Percentiles rank a stretch among this genome's conserved stretches.
These are phyloP conservation scores for Columba guinea DNA, from an alignment of 2,797 vertebrate genomes.

Conservation along the genomic window DNA sequence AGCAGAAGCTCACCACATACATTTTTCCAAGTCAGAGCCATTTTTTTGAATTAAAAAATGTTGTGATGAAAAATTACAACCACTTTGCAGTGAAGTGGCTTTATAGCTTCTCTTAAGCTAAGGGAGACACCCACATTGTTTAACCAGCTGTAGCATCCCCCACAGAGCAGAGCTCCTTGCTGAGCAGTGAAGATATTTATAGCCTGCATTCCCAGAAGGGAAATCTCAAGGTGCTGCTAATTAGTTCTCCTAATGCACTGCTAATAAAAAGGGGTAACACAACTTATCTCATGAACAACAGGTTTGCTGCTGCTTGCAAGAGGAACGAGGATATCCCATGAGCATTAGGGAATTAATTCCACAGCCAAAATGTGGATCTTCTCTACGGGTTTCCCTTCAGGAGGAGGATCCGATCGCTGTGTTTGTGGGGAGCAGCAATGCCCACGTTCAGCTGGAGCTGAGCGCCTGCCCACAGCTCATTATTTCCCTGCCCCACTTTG, in stretches of 20 bases:
- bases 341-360: neutral
- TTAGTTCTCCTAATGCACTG: conserved; percentile 26
- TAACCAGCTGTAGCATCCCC: conserved; percentile 19
- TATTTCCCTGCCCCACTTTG: neutral
- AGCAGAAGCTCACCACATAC: neutral
- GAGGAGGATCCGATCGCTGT: accelerated
- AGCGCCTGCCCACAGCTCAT: neutral
- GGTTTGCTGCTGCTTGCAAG: neutral
- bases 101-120: conserved; percentile 39
- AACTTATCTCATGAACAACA: neutral
- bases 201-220: conserved; percentile 26
- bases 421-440: neutral
- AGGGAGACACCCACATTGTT: conserved; percentile 23
- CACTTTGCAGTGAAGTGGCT: conserved; percentile 16
- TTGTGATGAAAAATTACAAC: conserved; percentile 55
- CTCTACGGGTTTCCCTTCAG: neutral
- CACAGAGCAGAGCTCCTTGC: neutral
- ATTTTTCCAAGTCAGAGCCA: conserved; percentile 15
- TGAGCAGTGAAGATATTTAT: conserved; percentile 14
- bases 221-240: neutral
- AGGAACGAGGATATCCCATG: neutral
- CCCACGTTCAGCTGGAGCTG: neutral
- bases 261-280: conserved; percentile 37
- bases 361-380: neutral
- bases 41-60: conserved; percentile 31